Evolutionary conservation across 2,113 vertebrate genomes (phyloP), one percentile per base, ranked within the genome.

Genomic region (Orientallactaga bullata): DNA sequence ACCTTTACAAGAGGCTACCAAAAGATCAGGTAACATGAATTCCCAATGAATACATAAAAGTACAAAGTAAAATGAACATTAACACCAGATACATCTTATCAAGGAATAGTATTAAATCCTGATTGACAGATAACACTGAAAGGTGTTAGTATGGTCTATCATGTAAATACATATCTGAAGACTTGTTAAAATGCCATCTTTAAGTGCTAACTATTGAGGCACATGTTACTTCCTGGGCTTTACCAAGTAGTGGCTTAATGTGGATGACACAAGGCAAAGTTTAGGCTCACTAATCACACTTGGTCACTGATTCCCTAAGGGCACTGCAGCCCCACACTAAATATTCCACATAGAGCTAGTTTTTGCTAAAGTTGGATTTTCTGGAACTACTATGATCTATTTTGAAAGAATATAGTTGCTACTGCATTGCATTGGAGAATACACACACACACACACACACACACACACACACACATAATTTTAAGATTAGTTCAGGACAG

Each of bases 141-240:
- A 97, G 93, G 96, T 97, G 97, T 97, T 84, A 97, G 96, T 96
- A 90, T 94, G 94, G 97, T 97, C 96, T 97, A 95, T 93, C 96
- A 85, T 95, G 93, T 95, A 95, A 94, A 89, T 88, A 89, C 88
- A 66, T 96, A 96, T 96, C 96, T 96, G 96, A 76, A 96, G 94
- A 97, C 96, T 97, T 97, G 97, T 96, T 97, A 96, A 96, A 97
- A 95, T 78, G 60, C 91, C 88, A 82, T 89, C 66, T 89, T 90
- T 58, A 94, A 84, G 96, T 28, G 90, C 92, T 95, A 94, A 96
- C 95, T 95, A 71, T 42, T 42, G 93, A 94, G 96, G 94, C 96
- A 95, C 95, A 92, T 96, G 96, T 88, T 82, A 60, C 84, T 88
- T 90, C 85, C 76, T 81, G 30, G 89, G 80, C 91, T 92, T 95